Evolutionary conservation across 2,888 invertebrate species (phyloP), one percentile per base, ranked within the genome.

Genomic region (Chloromyia formosa): DNA sequence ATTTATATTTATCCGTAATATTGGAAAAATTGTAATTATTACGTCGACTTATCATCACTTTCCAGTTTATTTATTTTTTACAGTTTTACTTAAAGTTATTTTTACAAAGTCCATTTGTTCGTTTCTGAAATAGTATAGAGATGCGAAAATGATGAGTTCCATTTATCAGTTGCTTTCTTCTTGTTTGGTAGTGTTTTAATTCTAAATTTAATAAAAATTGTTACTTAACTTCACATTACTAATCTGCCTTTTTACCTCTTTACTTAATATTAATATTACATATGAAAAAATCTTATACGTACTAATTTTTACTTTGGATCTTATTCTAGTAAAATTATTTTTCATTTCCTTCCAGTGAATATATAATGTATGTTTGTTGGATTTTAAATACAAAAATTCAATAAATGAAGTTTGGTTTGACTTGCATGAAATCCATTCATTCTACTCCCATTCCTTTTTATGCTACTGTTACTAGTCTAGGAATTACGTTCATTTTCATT

Each of bases 261-360:
- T 1, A 45, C 56, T 71, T 71, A 66, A 1, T 68, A 40, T 35
- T n/a, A 71, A 40, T 58, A 71, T 35, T 71, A 71, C 71, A 71
- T 71, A 58, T 71, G 71, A 56, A 71, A 71, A 71, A 71, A 71
- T 71, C 71, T 71, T 71, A 71, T 14, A 18, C 14, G n/a, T 69
- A 69, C n/a, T n/a, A 14, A 18, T 71, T 10, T 64, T 23, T 20
- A 42, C 27, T 35, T 35, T 35, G 27, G 27, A 71, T 71, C 56
- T 71, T 56, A 54, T 23, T 22, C 56, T 69, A 53, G 16, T 9
- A 54, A 69, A 69, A 69, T 54, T 4, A 16, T 27, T 20, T 71
- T 71, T 56, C 20, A 20, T 35, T 12, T 54, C 9, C n/a, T 5
- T 66, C 20, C 22, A 66, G 23, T 49, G 18, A 69, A 1, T 68